Base-by-base conservation (phyloP, 2,888 invertebrate species). In the Drosophila helvetica region DNA sequence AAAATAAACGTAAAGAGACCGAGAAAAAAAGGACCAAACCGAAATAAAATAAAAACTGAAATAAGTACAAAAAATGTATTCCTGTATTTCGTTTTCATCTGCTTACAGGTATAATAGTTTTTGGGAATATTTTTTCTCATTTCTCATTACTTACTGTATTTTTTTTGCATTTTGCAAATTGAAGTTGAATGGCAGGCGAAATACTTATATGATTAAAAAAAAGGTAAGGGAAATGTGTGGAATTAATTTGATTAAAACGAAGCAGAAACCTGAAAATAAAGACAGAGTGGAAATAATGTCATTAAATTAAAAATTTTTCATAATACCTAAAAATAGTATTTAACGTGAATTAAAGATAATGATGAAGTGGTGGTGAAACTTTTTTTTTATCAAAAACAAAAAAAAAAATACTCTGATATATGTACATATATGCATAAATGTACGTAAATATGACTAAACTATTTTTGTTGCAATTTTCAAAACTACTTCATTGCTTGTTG, bases 1-100 rank as follows among this genome's bases (percentile, higher is more conserved):
- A 89, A 75, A 88, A 89, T 86, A 89, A 75, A 65, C 60, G 80
- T 62, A 56, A 48, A 55, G 72, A 70, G 66, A 77, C 60, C 15
- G 53, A 53, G 25, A 45, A 18, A 70, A 65, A 73, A 63, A 52
- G 59, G 52, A 78, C 62, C 64, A 59, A 43, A 38, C 43, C 15
- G 46, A 51, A 25, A n/a, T 27, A 68, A 63, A 45, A 53, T 62
- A 52, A 25, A 61, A 30, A 12, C 54, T 19, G 55, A 65, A 69
- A 55, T 55, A 50, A 46, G 69, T 51, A 51, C 30, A 69, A 55
- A 15, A 68, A 68, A 50, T 65, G 27, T 27, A 27, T 50, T 66
- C 43, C 65, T 65, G 62, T 19, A 48, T 47, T 47, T 55, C 47
- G 38, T 27, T 48, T 64, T 64, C 65, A 65, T 65, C 65, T 66